Percentiles rank a stretch among this genome's conserved stretches.
Evolutionary conservation across 1,140 invertebrate genomes (phyloP).

Genomic region (Drosophila setifemur): DNA sequence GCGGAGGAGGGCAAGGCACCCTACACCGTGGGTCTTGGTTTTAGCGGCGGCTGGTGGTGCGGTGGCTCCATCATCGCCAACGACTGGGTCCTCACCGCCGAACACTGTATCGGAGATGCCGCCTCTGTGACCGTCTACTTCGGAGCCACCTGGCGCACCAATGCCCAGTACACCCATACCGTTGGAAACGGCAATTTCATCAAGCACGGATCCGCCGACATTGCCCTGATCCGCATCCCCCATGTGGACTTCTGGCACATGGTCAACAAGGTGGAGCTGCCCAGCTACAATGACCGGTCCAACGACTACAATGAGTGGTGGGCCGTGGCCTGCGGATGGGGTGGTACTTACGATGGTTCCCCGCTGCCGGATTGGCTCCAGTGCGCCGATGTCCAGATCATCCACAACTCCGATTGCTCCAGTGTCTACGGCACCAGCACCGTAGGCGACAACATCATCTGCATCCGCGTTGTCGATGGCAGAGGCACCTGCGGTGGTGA

Average conservation of each 20-base stretch:
- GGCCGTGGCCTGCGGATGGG: slow-evolving; percentile 45
- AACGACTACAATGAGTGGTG: slow-evolving; percentile 39
- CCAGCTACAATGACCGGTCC: slow-evolving; percentile 34
- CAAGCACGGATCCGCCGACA: slow-evolving; percentile 5
- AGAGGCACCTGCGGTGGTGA: slow-evolving; percentile 81
- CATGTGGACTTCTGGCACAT: slow-evolving; percentile 39
- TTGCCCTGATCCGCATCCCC: slow-evolving; percentile 26
- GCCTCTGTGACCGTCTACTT: slow-evolving; percentile 28
- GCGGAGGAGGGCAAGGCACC: slow-evolving; percentile 30
- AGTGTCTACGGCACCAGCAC: slow-evolving; percentile 11
- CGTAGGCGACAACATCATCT: slow-evolving; percentile 38
- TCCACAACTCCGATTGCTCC: slow-evolving; percentile 27
- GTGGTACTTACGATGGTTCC: slow-evolving; percentile 38
- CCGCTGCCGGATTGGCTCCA: slow-evolving; percentile 28
- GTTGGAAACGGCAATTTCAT: slow-evolving; percentile 27
- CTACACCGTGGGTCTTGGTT: slow-evolving; percentile 29
- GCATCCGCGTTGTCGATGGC: slow-evolving; percentile 26
- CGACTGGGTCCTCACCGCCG: slow-evolving; percentile 22
- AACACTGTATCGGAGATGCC: slow-evolving; percentile 22
- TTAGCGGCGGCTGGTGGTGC: slow-evolving; percentile 36
- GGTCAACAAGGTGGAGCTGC: slow-evolving; percentile 36
- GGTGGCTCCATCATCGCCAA: slow-evolving; percentile 26
- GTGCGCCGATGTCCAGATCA: slow-evolving; percentile 38
- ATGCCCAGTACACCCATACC: slow-evolving; percentile 22
- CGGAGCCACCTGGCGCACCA: slow-evolving; percentile 31